These are phyloP conservation scores for Spea multiplicata DNA, from an alignment of 2,113 vertebrate species.

Conservation along the genomic window DNA sequence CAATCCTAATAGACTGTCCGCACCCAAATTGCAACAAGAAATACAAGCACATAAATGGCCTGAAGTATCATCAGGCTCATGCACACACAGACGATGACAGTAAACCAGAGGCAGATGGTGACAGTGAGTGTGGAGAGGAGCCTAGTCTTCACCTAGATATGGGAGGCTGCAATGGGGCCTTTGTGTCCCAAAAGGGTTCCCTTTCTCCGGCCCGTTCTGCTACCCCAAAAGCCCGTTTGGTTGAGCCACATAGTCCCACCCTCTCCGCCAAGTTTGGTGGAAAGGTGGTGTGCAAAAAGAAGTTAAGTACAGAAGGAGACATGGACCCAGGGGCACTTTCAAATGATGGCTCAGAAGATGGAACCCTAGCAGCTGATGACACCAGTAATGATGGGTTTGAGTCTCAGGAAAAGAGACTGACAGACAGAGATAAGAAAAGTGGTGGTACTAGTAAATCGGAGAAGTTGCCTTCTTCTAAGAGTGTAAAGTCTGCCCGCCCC, in stretches of 20 bases:
- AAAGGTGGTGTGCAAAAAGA: constrained; percentile 89
- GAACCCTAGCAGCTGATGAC: constrained; percentile 84
- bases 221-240: constrained; percentile 90
- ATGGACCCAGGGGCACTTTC: constrained; percentile 76
- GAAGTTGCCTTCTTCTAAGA: constrained; percentile 83
- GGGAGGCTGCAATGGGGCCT: constrained; percentile 84
- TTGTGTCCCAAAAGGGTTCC: constrained; percentile 85
- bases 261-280: constrained; percentile 86
- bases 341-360: constrained; percentile 89
- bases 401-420: constrained; percentile 76
- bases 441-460: constrained; percentile 75
- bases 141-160: constrained; percentile 81
- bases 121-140: constrained; percentile 93
- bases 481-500: constrained; percentile 85
- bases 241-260: constrained; percentile 91
- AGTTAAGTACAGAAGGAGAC: constrained; percentile 74
- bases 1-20: constrained; percentile 95
- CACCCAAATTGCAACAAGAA: constrained; percentile 99
- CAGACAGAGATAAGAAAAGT: constrained; percentile 82
- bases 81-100: constrained; percentile 93
- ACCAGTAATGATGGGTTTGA: constrained; percentile 92
- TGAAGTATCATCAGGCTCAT: constrained; percentile 97
- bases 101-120: constrained; percentile 88
- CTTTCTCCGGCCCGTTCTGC: constrained; percentile 90
- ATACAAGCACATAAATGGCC: constrained; percentile 98